Conservation (phyloP, 2,113 vertebrate species). For the Choloepus hoffmanni region DNA sequence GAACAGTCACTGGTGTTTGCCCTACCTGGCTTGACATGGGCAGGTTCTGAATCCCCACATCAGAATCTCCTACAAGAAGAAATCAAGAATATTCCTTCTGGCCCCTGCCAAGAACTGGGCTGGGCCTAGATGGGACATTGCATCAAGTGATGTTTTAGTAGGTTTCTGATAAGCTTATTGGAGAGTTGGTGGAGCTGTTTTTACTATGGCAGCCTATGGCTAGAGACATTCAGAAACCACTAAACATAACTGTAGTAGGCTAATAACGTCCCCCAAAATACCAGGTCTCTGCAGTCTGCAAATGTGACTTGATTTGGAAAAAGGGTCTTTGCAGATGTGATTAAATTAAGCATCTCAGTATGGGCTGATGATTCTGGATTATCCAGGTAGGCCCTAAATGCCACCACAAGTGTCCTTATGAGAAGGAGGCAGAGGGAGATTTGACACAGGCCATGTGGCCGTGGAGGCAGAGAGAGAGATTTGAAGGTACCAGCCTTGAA, state of each 20-base stretch:
- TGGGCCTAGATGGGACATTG: background rate
- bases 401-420: background rate
- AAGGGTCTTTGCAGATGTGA: background rate
- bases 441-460: background rate
- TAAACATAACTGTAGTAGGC: background rate
- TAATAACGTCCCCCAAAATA: background rate
- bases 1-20: background rate
- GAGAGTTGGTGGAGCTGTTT: background rate
- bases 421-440: background rate
- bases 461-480: background rate
- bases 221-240: background rate
- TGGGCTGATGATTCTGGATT: background rate
- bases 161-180: background rate
- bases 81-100: background rate
- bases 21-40: background rate
- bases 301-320: background rate
- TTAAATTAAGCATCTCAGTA: background rate
- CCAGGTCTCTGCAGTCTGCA: background rate
- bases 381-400: background rate
- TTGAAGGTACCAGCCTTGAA: no score
- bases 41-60: background rate
- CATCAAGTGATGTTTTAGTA: background rate
- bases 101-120: background rate
- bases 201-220: background rate
- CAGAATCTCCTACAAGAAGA: slow-evolving; percentile 19